phyloP scores from a whole-genome alignment of 2,797 vertebrate species.

The Morelia viridis region DNA sequence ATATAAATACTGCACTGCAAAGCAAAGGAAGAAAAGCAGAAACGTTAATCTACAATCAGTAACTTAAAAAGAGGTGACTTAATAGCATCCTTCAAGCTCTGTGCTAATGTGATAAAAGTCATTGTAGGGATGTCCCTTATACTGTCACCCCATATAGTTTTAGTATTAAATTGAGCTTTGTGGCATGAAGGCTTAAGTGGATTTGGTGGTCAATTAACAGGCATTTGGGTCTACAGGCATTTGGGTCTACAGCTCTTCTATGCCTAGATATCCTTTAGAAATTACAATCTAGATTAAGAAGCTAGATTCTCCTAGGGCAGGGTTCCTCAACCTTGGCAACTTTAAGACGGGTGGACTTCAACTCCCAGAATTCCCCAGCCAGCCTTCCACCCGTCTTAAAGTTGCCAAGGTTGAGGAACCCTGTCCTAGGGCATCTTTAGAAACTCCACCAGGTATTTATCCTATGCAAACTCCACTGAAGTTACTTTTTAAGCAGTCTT shows the following conservation, averaged over 20 bases:
- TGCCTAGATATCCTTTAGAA: background rate
- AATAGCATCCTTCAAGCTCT: conserved; percentile 70
- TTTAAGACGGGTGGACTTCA: no score
- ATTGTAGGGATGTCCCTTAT: conserved; percentile 65
- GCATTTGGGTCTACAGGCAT: conserved; percentile 51
- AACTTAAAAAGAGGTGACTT: conserved; percentile 58
- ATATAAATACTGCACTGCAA: background rate
- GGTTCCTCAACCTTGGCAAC: background rate
- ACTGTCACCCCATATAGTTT: conserved; percentile 58
- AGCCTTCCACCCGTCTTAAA: no score
- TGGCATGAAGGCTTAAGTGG: conserved; percentile 63
- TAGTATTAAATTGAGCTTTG: conserved; percentile 55
- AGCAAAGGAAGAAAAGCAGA: conserved; percentile 53
- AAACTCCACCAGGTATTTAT: conserved; percentile 19
- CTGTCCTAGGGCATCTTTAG: conserved; percentile 31
- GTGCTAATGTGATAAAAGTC: conserved; percentile 72
- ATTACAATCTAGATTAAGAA: background rate
- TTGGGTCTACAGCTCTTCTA: background rate
- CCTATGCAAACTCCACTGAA: background rate
- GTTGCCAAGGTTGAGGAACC: background rate
- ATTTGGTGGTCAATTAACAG: conserved; percentile 60
- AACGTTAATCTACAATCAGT: conserved; percentile 58
- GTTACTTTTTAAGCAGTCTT: background rate
- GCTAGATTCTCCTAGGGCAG: background rate
- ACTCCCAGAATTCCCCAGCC: no score